These are phyloP conservation scores for Willowsia nigromaculata DNA, from an alignment of 2,888 invertebrate genomes.

Conservation along the genomic window DNA sequence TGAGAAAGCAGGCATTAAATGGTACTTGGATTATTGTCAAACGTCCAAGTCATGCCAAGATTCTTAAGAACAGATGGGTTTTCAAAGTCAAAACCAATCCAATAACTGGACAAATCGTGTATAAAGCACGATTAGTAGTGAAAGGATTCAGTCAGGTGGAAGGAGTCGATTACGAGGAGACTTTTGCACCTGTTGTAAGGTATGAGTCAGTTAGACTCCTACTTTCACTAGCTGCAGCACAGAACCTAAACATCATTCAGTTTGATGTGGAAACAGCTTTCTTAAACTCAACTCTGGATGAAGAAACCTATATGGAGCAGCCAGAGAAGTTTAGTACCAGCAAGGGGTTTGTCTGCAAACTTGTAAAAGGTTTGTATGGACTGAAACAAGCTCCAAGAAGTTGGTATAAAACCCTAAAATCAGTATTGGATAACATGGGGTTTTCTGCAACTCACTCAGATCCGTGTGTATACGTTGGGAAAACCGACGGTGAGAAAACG, in stretches of 20 bases:
- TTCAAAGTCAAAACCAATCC: too few relatives aligned
- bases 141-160: conserved; percentile 41
- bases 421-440: conserved; percentile 40
- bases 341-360: conserved; percentile 60
- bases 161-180: conserved; percentile 53
- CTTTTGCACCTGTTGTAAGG: conserved; percentile 63
- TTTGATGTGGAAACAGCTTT: conserved; percentile 50
- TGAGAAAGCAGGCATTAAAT: conserved; percentile 2
- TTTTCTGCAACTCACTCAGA: conserved; percentile 65
- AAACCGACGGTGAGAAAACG: background rate
- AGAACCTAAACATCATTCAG: conserved; percentile 15
- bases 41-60: conserved; percentile 2
- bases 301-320: conserved; percentile 79
- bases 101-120: background rate
- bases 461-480: conserved; percentile 67
- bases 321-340: conserved; percentile 69
- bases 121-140: conserved; percentile 43
- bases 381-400: conserved; percentile 73
- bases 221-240: conserved; percentile 47
- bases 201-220: conserved; percentile 62
- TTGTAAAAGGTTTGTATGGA: conserved; percentile 75
- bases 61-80: conserved; percentile 54
- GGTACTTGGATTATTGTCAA: conserved; percentile 53
- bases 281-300: conserved; percentile 59
- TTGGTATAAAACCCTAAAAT: conserved; percentile 72